These are phyloP conservation scores for Ahaetulla prasina DNA, from an alignment of 2,113 vertebrate species.

Conservation along the genomic window DNA sequence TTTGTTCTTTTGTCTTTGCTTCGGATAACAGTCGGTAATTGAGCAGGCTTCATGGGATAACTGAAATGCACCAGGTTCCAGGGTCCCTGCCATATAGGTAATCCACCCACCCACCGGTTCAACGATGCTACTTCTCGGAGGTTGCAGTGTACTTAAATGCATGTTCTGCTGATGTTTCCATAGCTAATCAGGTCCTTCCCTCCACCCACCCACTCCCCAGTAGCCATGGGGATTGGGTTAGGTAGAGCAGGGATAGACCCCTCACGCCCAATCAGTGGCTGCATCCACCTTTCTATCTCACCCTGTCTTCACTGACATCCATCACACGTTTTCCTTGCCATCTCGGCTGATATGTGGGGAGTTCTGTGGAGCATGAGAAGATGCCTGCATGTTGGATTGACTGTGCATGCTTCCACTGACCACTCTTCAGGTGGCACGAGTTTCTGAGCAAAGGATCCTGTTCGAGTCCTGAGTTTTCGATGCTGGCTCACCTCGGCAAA, in stretches of 20 bases:
- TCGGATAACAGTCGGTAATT: slow-evolving; percentile 91
- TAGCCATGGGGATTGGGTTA: not conserved
- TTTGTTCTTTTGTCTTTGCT: slow-evolving; percentile 66
- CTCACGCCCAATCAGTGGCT: slow-evolving; percentile 7
- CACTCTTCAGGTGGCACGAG: slow-evolving; percentile 16
- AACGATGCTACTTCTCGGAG: slow-evolving; percentile 29
- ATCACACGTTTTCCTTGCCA: not conserved
- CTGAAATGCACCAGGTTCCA: slow-evolving; percentile 85
- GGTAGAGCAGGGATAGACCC: not conserved
- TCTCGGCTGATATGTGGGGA: not conserved
- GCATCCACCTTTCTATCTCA: not conserved
- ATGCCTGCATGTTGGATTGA: slow-evolving; percentile 52
- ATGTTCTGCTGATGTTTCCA: slow-evolving; percentile 69
- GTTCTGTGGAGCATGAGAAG: slow-evolving; percentile 29
- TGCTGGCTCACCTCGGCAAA: not conserved
- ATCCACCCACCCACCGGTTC: slow-evolving; percentile 58
- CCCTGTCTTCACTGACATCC: slow-evolving; percentile 24
- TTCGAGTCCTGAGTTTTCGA: not conserved
- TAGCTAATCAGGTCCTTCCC: slow-evolving; percentile 45
- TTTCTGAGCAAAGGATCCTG: not conserved
- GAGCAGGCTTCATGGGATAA: slow-evolving; percentile 97
- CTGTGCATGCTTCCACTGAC: slow-evolving; percentile 52
- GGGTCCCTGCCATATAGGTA: slow-evolving; percentile 87
- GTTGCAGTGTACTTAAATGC: slow-evolving; percentile 54
- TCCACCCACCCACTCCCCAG: slow-evolving; percentile 29